A percentile compares a stretch with the other conserved stretches of the same genome.
These are phyloP conservation scores for Aquatica leii DNA, from an alignment of 2,888 invertebrate species.

Conservation along the genomic window DNA sequence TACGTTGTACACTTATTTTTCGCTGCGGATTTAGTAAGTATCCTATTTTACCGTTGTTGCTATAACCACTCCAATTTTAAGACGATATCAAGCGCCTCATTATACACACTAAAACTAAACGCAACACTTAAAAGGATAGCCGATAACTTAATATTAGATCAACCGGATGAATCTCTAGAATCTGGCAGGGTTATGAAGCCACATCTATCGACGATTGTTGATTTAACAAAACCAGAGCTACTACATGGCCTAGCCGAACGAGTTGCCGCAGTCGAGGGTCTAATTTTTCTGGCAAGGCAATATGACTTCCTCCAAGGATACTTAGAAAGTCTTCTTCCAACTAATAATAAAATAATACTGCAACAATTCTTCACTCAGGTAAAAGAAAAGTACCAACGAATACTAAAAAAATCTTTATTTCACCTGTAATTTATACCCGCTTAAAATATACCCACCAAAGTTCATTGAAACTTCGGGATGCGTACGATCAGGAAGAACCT, in stretches of 20 bases:
- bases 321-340: slow-evolving; percentile 82
- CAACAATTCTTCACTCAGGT: slow-evolving; percentile 75
- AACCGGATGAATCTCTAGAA: slow-evolving; percentile 46
- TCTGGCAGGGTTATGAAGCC: slow-evolving; percentile 64
- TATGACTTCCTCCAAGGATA: slow-evolving; percentile 85
- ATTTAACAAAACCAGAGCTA: slow-evolving; percentile 73
- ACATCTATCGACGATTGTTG: slow-evolving; percentile 70
- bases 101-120: slow-evolving; percentile 75
- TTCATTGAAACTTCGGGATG: slow-evolving; percentile 95
- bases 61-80: slow-evolving; percentile 47
- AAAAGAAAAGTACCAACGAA: slow-evolving; percentile 30
- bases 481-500: slow-evolving; percentile 88
- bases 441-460: slow-evolving; percentile 88
- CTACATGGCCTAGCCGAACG: slow-evolving; percentile 86
- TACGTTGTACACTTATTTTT: slow-evolving; percentile 89
- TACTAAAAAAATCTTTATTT: slow-evolving; percentile 28
- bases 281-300: slow-evolving; percentile 89
- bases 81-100: slow-evolving; percentile 63
- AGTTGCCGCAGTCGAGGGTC: slow-evolving; percentile 91
- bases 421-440: slow-evolving; percentile 65
- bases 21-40: slow-evolving; percentile 75
- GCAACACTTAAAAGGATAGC: slow-evolving; percentile 79
- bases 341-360: slow-evolving; percentile 72
- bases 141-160: slow-evolving; percentile 70
- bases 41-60: neutral